These are phyloP conservation scores for Argya squamiceps DNA, from an alignment of 2,797 vertebrate species.

Conservation along the genomic window DNA sequence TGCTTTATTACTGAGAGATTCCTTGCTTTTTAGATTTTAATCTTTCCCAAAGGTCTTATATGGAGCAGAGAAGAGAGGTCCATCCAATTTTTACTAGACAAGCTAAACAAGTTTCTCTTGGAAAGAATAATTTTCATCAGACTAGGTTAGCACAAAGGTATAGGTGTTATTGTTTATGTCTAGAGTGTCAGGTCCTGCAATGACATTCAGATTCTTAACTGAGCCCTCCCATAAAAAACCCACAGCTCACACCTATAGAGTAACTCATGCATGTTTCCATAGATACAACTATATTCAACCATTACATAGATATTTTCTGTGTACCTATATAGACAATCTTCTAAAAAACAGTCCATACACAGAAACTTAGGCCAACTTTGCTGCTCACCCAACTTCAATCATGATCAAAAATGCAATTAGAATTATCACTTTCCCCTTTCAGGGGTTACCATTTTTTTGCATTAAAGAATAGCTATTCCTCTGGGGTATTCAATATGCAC, in stretches of 20 bases:
- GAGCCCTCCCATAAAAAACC: neutral
- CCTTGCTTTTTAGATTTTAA: neutral
- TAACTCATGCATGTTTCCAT: neutral
- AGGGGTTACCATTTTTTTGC: neutral
- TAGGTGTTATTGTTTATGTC: neutral
- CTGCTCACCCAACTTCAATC: neutral
- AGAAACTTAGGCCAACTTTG: neutral
- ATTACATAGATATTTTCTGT: rapidly evolving
- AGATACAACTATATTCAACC: neutral
- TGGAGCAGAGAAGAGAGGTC: neutral
- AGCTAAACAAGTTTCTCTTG: neutral
- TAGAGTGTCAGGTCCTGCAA: neutral
- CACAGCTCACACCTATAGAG: neutral
- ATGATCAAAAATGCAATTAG: neutral
- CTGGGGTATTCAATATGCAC: neutral
- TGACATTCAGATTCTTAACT: neutral
- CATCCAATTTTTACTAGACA: neutral
- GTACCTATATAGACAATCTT: neutral
- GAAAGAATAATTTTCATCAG: neutral
- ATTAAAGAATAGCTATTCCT: neutral
- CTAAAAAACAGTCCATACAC: neutral
- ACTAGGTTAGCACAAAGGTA: neutral
- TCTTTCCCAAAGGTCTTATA: neutral
- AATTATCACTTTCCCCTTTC: neutral
- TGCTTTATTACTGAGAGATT: neutral